Evolutionary conservation across 2,888 invertebrate species (phyloP), one percentile per base, ranked within the genome.

Genomic region (Drosophila lutescens): DNA sequence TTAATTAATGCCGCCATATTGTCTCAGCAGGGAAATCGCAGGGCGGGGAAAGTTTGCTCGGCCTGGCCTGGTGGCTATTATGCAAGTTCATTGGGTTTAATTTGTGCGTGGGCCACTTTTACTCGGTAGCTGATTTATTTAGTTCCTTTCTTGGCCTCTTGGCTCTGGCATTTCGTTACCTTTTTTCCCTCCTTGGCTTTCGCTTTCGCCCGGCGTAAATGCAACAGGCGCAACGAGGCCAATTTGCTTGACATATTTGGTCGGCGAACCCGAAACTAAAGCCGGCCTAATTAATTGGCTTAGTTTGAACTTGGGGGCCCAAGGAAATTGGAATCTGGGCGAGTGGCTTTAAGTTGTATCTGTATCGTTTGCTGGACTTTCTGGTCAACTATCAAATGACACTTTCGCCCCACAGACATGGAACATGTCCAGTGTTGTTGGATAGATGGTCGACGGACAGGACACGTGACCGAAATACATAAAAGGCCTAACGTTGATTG

Each of bases 1-100:
- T 90, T 90, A 90, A 90, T 90, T 90, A 90, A 90, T 90, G 86
- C 89, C 88, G 78, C 88, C 89, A 89, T 88, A 89, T 88, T 88
- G 88, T 89, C 88, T 73, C 74, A 76, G 82, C 61, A 13, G 34
- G 17, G 15, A 49, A 32, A 12, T 32, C 15, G 36, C 36, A 15
- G 32, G 49, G 36, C 20, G 67, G 69, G 58, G 69, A 80, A 67
- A 60, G 74, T 54, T 72, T 15, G 15, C 46, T n/a, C 23, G 46
- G 30, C 34, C 77, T 26, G 61, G 32, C 12, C 61, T 49, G 62
- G 17, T 12, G 34, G 62, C 62, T 71, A 88, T 84, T 88, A 88
- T 84, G 84, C 88, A 84, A 84, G 87, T 88, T 88, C 86, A 84
- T 84, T 88, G 86, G 76, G 80, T 74, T 84, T 88, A 86, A 88